Percentiles rank a stretch among this genome's conserved stretches.
These are phyloP conservation scores for Macrocentrus cingulum DNA, from an alignment of 1,140 invertebrate species.

Conservation along the genomic window DNA sequence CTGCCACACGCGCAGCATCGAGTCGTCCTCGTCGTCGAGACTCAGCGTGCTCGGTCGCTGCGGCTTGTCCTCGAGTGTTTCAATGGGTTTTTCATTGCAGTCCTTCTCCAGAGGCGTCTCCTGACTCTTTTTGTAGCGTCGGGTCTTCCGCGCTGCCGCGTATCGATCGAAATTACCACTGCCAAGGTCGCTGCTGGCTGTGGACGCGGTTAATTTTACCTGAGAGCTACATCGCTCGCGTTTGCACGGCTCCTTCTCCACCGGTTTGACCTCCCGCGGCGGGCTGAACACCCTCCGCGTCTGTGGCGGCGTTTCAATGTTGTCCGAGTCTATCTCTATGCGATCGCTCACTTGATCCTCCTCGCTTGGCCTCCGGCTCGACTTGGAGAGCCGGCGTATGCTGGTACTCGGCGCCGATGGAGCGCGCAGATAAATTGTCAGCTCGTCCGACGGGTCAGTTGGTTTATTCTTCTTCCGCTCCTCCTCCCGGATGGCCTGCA, in stretches of 20 bases:
- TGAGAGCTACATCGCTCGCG: slow-evolving; percentile 53
- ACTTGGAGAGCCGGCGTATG: slow-evolving; percentile 40
- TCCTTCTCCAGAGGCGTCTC: slow-evolving; percentile 48
- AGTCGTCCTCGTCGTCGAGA: slow-evolving; percentile 36
- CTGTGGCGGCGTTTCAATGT: slow-evolving; percentile 85
- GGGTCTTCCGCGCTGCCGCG: slow-evolving; percentile 76
- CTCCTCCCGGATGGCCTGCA: slow-evolving; percentile 64
- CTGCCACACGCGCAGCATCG: slow-evolving; percentile 50
- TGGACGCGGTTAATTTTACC: slow-evolving; percentile 26
- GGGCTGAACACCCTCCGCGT: slow-evolving; percentile 71
- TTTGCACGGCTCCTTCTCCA: slow-evolving; percentile 55
- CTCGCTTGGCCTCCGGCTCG: slow-evolving; percentile 37
- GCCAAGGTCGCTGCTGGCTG: slow-evolving; percentile 46
- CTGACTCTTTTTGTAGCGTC: slow-evolving; percentile 75
- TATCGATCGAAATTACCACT: slow-evolving; percentile 78
- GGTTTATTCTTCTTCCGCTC: slow-evolving; percentile 55
- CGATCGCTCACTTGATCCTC: slow-evolving; percentile 65
- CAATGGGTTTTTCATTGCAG: slow-evolving; percentile 21
- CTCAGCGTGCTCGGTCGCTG: slow-evolving; percentile 47
- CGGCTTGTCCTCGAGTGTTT: slow-evolving; percentile 36
- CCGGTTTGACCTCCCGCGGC: slow-evolving; percentile 64
- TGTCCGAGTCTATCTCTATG: slow-evolving; percentile 86
- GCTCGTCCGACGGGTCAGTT: slow-evolving; percentile 53
- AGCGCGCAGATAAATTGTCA: slow-evolving; percentile 68
- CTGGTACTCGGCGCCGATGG: slow-evolving; percentile 43